Percentiles rank a stretch among this genome's conserved stretches.
These are phyloP conservation scores for Darevskia mixta DNA, from an alignment of 2,797 vertebrate species.

Conservation along the genomic window DNA sequence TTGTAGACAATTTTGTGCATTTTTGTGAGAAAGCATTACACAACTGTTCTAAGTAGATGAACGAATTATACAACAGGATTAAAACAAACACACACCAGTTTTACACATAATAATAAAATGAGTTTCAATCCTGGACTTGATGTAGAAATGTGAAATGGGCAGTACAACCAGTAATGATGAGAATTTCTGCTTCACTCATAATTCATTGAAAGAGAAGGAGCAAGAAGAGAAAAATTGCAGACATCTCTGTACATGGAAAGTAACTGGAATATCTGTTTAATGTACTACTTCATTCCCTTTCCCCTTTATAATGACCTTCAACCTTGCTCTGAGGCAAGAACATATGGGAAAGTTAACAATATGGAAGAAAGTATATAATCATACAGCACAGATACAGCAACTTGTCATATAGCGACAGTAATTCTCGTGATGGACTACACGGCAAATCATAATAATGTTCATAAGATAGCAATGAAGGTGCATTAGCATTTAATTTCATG, in stretches of 20 bases:
- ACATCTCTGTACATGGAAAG: neutral
- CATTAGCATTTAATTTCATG: conserved; percentile 59
- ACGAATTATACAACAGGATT: conserved; percentile 19
- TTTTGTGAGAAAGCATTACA: conserved; percentile 28
- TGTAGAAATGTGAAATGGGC: neutral
- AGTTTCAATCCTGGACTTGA: neutral
- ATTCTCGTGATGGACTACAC: neutral
- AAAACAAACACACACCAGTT: neutral
- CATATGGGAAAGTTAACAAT: neutral
- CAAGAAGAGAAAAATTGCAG: neutral
- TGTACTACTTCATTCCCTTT: neutral
- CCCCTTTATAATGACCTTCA: conserved; percentile 16
- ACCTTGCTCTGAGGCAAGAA: conserved; percentile 25
- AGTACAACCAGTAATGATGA: neutral
- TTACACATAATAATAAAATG: neutral
- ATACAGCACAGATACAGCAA: conserved; percentile 12
- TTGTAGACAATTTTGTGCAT: neutral
- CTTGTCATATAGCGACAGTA: conserved; percentile 6
- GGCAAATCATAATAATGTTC: conserved; percentile 40
- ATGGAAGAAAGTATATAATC: neutral
- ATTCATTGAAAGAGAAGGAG: neutral
- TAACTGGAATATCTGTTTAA: neutral
- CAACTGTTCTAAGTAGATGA: conserved; percentile 41
- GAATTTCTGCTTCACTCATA: neutral
- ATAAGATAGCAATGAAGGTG: conserved; percentile 37